phyloP scores from a whole-genome alignment of 1,140 invertebrate species.

The Drosophila leontia region DNA sequence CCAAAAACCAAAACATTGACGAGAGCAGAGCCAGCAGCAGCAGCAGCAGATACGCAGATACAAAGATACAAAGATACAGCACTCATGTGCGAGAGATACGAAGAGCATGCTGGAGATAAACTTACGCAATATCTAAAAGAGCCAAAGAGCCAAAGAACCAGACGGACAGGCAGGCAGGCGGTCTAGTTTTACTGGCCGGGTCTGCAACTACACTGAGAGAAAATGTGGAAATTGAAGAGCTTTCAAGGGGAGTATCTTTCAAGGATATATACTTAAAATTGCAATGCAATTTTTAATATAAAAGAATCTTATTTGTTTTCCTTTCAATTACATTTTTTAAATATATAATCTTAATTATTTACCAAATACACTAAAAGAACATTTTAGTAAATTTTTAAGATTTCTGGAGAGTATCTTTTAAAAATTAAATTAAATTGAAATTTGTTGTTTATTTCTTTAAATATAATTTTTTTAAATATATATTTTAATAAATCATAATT shows the following conservation, averaged over 20 bases:
- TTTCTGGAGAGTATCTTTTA: too few relatives aligned
- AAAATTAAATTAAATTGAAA: too few relatives aligned
- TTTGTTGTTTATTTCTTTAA: too few relatives aligned
- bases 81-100: conserved; percentile 15
- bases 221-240: accelerated
- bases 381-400: too few relatives aligned
- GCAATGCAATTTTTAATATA: accelerated
- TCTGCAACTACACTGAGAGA: neutral
- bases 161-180: conserved; percentile 24
- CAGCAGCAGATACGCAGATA: conserved; percentile 7
- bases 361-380: too few relatives aligned
- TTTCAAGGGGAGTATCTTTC: neutral
- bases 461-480: neutral
- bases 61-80: conserved; percentile 18
- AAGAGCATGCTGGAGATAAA: conserved; percentile 62
- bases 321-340: neutral
- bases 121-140: conserved; percentile 68
- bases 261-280: neutral
- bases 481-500: neutral
- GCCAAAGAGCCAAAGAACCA: conserved; percentile 48
- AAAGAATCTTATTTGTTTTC: neutral
- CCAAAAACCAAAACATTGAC: conserved; percentile 64
- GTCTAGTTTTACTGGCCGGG: conserved; percentile 24
- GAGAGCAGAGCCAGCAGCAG: conserved; percentile 38
- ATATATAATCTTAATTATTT: neutral